Percentiles rank a stretch among this genome's conserved stretches.
Evolutionary conservation across 2,113 vertebrate genomes (phyloP).

Genomic region (Trematocara stigmaticum): DNA sequence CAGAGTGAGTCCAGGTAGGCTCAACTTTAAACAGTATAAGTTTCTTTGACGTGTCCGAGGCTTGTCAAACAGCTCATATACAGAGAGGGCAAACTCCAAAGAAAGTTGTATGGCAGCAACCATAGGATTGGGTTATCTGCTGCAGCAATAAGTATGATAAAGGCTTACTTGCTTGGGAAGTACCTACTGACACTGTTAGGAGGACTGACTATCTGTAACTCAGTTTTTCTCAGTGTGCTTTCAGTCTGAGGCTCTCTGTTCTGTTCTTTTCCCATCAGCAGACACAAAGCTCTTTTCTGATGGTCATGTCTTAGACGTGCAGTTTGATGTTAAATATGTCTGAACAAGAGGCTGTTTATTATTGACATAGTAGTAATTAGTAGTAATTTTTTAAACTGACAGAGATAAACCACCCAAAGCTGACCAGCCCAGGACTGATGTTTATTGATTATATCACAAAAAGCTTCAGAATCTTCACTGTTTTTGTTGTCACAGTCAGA

Average conservation of each 20-base stretch:
- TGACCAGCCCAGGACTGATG: background rate
- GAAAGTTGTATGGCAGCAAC: background rate
- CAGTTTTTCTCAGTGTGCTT: background rate
- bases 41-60: background rate
- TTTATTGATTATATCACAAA: background rate
- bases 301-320: background rate
- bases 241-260: background rate
- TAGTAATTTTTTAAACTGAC: background rate
- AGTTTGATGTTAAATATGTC: background rate
- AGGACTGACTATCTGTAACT: background rate
- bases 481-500: background rate
- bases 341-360: background rate
- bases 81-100: constrained; percentile 54
- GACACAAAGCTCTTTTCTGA: background rate
- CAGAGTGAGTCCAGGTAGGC: background rate
- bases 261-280: background rate
- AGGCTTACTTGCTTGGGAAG: background rate
- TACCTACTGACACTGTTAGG: background rate
- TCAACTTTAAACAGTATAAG: constrained; percentile 29
- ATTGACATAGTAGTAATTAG: background rate
- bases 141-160: constrained; percentile 1
- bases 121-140: background rate
- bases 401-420: background rate
- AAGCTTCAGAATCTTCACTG: background rate
- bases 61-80: constrained; percentile 11